phyloP scores from a whole-genome alignment of 1,140 invertebrate genomes.

The Drosophila navojoa region DNA sequence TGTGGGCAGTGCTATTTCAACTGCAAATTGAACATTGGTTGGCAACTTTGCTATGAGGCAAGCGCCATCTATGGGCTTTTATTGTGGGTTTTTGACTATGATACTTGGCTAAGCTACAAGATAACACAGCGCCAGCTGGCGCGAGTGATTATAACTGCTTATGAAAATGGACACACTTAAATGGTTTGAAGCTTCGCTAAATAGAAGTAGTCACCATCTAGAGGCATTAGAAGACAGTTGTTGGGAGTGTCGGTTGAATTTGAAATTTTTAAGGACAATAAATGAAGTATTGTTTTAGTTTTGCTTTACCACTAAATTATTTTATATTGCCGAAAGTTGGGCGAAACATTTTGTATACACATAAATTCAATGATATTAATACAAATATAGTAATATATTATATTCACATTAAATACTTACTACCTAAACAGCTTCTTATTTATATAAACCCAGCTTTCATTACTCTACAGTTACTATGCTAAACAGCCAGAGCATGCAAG shows the following conservation, averaged over 20 bases:
- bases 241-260: not conserved
- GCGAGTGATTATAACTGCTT: no score
- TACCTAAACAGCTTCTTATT: not conserved
- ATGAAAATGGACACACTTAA: no score
- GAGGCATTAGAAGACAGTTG: not conserved
- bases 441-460: not conserved
- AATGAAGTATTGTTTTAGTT: no score
- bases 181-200: not conserved
- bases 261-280: not conserved
- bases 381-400: no score
- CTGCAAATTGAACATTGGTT: not conserved
- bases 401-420: no score
- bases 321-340: no score
- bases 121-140: no score
- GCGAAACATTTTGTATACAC: no score
- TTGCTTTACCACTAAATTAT: no score
- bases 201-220: conserved; percentile 12
- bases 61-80: not conserved
- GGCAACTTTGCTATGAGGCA: not conserved
- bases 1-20: not conserved
- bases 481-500: conserved; percentile 18
- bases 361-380: no score
- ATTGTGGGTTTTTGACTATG: not conserved
- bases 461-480: not conserved
- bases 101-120: no score